Percentiles rank a stretch among this genome's conserved stretches.
phyloP scores from a whole-genome alignment of 2,888 invertebrate species.

The Neria commutata region DNA sequence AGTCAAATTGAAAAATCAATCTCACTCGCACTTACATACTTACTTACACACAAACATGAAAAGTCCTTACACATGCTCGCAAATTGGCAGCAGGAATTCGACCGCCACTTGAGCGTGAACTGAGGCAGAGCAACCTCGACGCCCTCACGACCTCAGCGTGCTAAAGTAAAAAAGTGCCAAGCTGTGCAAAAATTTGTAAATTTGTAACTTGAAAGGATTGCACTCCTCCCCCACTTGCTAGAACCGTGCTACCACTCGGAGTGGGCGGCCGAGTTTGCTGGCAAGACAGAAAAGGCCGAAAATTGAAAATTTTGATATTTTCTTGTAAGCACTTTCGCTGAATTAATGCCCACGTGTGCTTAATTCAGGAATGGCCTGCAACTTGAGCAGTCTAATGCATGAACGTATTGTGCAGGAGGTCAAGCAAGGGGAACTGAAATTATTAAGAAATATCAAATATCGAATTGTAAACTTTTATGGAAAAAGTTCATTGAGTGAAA shows the following conservation, averaged over 20 bases:
- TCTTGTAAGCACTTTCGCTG: conserved; percentile 8
- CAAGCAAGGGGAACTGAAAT: too few relatives aligned
- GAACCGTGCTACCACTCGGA: neutral
- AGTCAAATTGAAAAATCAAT: neutral
- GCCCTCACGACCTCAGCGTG: neutral
- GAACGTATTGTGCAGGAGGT: too few relatives aligned
- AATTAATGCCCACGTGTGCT: neutral
- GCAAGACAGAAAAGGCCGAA: neutral
- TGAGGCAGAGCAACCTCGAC: too few relatives aligned
- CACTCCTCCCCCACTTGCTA: neutral
- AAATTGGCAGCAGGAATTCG: too few relatives aligned
- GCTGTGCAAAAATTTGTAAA: neutral
- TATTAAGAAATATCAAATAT: too few relatives aligned
- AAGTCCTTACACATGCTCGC: neutral
- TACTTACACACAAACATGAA: neutral
- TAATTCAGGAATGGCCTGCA: neutral
- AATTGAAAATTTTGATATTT: neutral
- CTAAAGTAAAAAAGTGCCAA: neutral
- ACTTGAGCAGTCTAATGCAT: too few relatives aligned
- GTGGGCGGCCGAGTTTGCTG: neutral
- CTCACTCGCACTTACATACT: neutral
- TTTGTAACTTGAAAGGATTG: neutral
- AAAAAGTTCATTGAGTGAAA: too few relatives aligned
- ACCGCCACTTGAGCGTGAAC: too few relatives aligned
- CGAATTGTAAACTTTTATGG: too few relatives aligned